Evolutionary conservation across 2,113 vertebrate genomes (phyloP).

Genomic region (Gymnarchus niloticus): DNA sequence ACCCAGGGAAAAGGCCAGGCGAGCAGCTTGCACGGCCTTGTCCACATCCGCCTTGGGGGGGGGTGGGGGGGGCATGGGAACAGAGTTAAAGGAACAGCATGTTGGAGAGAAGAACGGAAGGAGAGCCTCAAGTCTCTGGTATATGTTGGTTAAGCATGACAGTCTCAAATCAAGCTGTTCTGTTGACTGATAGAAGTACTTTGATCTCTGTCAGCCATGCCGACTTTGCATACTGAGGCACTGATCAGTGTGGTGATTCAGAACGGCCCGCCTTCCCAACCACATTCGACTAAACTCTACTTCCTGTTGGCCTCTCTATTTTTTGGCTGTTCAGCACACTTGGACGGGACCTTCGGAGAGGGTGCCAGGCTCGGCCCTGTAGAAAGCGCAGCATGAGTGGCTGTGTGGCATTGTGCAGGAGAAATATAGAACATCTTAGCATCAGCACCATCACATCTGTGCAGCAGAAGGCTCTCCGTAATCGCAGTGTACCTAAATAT

Average conservation of each 20-base stretch:
- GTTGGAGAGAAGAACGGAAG: background rate
- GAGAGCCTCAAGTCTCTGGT: background rate
- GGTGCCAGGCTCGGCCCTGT: constrained; percentile 7
- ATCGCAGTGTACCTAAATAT: background rate
- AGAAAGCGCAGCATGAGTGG: constrained; percentile 11
- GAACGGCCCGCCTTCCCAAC: constrained; percentile 20
- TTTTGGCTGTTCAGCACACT: constrained; percentile 33
- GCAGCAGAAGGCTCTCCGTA: background rate
- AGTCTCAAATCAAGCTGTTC: constrained; percentile 11
- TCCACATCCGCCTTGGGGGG: constrained; percentile 78
- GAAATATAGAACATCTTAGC: background rate
- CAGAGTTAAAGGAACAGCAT: background rate
- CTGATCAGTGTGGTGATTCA: constrained; percentile 18
- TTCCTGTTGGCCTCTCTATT: constrained; percentile 24
- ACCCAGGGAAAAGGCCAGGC: constrained; percentile 83
- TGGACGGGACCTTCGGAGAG: constrained; percentile 25
- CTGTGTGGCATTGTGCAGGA: background rate
- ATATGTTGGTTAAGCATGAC: background rate
- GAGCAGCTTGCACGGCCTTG: constrained; percentile 88
- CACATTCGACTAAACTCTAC: constrained; percentile 31
- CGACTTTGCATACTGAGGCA: constrained; percentile 26
- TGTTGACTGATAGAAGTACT: constrained; percentile 29
- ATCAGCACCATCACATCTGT: background rate
- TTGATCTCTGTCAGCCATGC: constrained; percentile 24
- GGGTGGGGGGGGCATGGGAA: background rate